phyloP scores from a whole-genome alignment of 2,888 invertebrate genomes.

The Drosophila mercatorum region DNA sequence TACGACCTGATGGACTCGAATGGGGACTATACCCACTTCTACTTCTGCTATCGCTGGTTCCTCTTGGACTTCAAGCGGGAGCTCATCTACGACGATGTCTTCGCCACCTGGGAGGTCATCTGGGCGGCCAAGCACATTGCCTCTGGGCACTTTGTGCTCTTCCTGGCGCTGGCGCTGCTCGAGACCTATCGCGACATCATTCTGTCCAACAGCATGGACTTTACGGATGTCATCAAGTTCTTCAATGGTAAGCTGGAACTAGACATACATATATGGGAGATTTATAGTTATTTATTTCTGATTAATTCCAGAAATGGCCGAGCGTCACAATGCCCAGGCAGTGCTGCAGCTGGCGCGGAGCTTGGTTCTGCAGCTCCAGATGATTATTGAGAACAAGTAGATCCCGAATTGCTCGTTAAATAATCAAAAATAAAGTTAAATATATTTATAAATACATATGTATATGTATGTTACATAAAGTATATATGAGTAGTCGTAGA shows the following conservation, averaged over 20 bases:
- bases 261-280: too few species aligned
- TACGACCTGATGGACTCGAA: constrained; percentile 97
- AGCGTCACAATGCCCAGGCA: constrained; percentile 94
- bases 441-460: constrained; percentile 2
- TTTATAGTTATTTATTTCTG: background rate
- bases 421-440: background rate
- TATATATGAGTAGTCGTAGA: constrained; percentile 17
- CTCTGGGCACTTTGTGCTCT: constrained; percentile 95
- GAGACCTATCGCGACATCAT: constrained; percentile 98
- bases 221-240: constrained; percentile 98
- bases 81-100: constrained; percentile 95
- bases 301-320: constrained; percentile 94
- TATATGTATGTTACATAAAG: background rate
- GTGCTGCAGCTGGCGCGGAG: constrained; percentile 93
- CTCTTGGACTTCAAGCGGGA: constrained; percentile 98
- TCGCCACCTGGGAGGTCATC: constrained; percentile 96
- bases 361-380: constrained; percentile 94
- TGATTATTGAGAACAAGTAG: constrained; percentile 96
- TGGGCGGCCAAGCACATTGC: constrained; percentile 95
- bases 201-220: constrained; percentile 97
- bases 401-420: background rate
- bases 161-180: constrained; percentile 95
- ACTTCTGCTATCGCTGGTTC: constrained; percentile 99
- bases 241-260: constrained; percentile 91
- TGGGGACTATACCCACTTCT: constrained; percentile 98